These are phyloP conservation scores for Plemyria rubiginata DNA, from an alignment of 2,888 invertebrate genomes.

Conservation along the genomic window DNA sequence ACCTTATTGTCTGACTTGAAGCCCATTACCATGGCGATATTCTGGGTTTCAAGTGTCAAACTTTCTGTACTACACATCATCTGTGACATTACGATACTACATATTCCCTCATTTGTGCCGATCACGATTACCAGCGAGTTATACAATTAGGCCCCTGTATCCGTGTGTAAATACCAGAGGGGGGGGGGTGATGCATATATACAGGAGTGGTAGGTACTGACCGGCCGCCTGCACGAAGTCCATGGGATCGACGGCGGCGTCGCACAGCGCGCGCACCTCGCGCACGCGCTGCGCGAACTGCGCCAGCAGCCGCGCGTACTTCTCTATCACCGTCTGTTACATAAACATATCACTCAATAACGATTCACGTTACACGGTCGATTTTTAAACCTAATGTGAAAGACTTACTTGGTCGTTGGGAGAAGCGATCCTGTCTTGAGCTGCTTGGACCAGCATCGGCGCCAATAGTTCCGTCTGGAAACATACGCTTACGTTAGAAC, in stretches of 20 bases:
- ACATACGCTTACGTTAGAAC: neutral
- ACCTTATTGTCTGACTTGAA: too few species aligned
- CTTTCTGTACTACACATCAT: too few species aligned
- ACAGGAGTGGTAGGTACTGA: slow-evolving; percentile 56
- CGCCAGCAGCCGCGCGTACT: slow-evolving; percentile 90
- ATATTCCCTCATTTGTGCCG: too few species aligned
- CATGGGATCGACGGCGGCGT: slow-evolving; percentile 97
- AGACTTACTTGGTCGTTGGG: slow-evolving; percentile 60
- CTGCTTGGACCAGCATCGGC: slow-evolving; percentile 71
- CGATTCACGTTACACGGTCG: too few species aligned
- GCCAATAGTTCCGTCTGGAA: slow-evolving; percentile 68
- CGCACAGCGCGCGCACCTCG: slow-evolving; percentile 94
- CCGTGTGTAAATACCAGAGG: too few species aligned
- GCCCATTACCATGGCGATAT: too few species aligned
- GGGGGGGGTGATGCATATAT: too few species aligned
- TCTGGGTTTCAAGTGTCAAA: too few species aligned
- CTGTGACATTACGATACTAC: too few species aligned
- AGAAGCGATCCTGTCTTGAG: slow-evolving; percentile 60
- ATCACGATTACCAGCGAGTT: too few species aligned
- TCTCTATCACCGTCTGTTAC: slow-evolving; percentile 94
- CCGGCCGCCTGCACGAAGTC: slow-evolving; percentile 97
- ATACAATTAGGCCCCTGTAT: too few species aligned
- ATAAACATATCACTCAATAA: too few species aligned
- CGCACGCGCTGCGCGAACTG: slow-evolving; percentile 95
- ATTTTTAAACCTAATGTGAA: neutral